Percentiles rank a stretch among this genome's conserved stretches.
Conservation (phyloP, 1,140 invertebrate genomes). For the Drosophila punjabiensis region DNA sequence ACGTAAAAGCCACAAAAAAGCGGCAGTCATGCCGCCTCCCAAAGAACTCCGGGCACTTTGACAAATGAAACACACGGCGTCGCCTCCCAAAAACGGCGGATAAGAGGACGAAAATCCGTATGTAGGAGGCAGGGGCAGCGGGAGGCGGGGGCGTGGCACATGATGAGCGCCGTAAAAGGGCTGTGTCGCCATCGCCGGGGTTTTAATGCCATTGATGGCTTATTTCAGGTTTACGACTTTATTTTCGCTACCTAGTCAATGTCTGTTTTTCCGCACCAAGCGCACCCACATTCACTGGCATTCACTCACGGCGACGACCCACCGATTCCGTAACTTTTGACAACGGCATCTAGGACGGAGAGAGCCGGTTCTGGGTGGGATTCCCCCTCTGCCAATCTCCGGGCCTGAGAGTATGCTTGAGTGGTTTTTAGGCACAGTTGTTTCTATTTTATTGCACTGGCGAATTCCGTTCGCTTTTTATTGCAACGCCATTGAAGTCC, state of each 20-base stretch:
- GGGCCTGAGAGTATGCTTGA: conserved; percentile 65
- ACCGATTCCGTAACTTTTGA: conserved; percentile 75
- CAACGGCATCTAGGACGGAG: conserved; percentile 43
- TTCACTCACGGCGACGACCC: conserved; percentile 62
- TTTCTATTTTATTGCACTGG: conserved; percentile 81
- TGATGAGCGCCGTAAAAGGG: conserved; percentile 62
- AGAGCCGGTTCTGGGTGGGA: not conserved
- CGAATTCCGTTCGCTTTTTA: conserved; percentile 74
- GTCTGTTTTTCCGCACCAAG: conserved; percentile 34
- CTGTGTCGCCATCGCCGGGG: conserved; percentile 58
- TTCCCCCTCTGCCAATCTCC: not conserved
- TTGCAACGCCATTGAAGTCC: conserved; percentile 76
- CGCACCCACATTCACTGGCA: conserved; percentile 39
- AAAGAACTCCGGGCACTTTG: conserved; percentile 71
- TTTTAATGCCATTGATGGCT: conserved; percentile 84
- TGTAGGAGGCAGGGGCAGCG: not conserved
- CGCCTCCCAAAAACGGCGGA: conserved; percentile 29
- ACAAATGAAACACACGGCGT: conserved; percentile 78
- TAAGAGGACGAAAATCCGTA: conserved; percentile 12
- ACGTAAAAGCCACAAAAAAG: conserved; percentile 74
- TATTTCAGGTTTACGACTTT: conserved; percentile 84
- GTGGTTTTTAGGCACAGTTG: conserved; percentile 82
- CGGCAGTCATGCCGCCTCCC: conserved; percentile 46
- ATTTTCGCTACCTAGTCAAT: conserved; percentile 79
- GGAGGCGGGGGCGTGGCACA: not conserved